Evolutionary conservation across 1,140 invertebrate species (phyloP).

Genomic region (Periplaneta americana): DNA sequence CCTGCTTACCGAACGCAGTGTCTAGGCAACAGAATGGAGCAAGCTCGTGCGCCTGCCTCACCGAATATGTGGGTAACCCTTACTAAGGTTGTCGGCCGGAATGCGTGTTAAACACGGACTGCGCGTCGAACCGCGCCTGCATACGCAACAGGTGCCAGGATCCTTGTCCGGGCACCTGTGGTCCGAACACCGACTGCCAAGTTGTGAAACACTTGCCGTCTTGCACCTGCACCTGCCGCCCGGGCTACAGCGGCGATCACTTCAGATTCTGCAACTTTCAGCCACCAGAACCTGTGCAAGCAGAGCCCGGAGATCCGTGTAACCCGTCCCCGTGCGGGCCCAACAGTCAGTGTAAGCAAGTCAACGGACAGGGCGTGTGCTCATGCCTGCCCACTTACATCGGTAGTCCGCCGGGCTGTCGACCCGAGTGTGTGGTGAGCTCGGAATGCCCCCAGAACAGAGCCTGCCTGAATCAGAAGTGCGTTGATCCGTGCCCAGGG

Average conservation of each 20-base stretch:
- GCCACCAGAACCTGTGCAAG: constrained; percentile 7
- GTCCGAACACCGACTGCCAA: constrained; percentile 44
- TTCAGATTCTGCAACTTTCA: constrained; percentile 39
- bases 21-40: constrained; percentile 60
- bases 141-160: constrained; percentile 45
- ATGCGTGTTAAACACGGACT: constrained; percentile 59
- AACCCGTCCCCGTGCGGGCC: too few relatives aligned
- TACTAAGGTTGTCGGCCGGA: constrained; percentile 47
- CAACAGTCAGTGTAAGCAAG: too few relatives aligned
- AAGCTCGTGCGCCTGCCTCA: constrained; percentile 57
- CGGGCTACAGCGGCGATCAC: constrained; percentile 52
- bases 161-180: constrained; percentile 50
- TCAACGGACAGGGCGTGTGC: too few relatives aligned
- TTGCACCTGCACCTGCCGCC: constrained; percentile 48
- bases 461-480: too few relatives aligned
- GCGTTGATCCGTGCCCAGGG: too few relatives aligned
- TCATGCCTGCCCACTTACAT: too few relatives aligned
- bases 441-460: too few relatives aligned
- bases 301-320: too few relatives aligned
- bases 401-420: too few relatives aligned
- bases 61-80: constrained; percentile 64
- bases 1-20: constrained; percentile 64
- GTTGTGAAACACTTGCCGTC: constrained; percentile 47
- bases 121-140: constrained; percentile 43
- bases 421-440: too few relatives aligned